phyloP scores from a whole-genome alignment of 2,797 vertebrate species.

The Pampus argenteus region DNA sequence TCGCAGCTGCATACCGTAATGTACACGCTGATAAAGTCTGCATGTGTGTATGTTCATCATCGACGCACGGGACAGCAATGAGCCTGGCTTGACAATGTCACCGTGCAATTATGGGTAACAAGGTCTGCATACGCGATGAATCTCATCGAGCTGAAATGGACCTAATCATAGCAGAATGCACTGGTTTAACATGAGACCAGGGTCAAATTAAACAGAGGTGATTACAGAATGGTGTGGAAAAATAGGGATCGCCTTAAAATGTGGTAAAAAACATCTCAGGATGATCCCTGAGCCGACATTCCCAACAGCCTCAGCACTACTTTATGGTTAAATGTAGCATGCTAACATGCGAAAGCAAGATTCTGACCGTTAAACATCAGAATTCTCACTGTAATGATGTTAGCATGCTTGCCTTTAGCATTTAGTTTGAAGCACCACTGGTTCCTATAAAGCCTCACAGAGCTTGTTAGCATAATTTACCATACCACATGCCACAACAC shows the following conservation, averaged over 20 bases:
- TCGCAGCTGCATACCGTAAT: conserved; percentile 26
- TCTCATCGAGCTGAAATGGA: conserved; percentile 31
- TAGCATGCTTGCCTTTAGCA: too few relatives aligned
- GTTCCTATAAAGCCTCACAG: too few relatives aligned
- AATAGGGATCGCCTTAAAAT: neutral
- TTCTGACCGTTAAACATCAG: too few relatives aligned
- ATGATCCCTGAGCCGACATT: neutral
- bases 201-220: neutral
- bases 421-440: too few relatives aligned
- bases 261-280: too few relatives aligned
- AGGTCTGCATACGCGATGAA: conserved; percentile 24
- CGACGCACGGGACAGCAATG: neutral
- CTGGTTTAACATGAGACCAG: conserved; percentile 7
- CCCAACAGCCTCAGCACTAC: too few relatives aligned
- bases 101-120: conserved; percentile 31
- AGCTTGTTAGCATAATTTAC: too few relatives aligned
- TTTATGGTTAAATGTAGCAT: neutral
- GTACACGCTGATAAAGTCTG: conserved; percentile 11
- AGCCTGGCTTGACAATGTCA: conserved; percentile 15
- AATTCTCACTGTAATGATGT: too few relatives aligned
- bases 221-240: neutral
- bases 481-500: too few relatives aligned
- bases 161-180: neutral
- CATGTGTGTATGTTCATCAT: conserved; percentile 9
- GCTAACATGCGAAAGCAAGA: too few relatives aligned